phyloP scores from a whole-genome alignment of 2,797 vertebrate species.

The Okamejei kenojei region DNA sequence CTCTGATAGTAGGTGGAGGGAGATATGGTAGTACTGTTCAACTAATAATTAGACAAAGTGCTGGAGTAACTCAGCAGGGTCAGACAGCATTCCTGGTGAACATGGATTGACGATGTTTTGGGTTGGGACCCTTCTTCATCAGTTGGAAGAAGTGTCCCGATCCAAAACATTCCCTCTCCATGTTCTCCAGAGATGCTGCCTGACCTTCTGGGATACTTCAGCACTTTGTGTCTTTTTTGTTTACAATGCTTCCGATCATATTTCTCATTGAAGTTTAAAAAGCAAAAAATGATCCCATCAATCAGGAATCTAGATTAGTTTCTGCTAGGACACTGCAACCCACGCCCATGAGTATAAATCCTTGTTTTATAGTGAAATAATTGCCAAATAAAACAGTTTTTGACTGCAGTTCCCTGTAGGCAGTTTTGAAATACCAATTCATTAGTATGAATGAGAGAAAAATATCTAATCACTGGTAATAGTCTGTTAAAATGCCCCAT shows the following conservation, averaged over 20 bases:
- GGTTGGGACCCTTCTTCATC: no score
- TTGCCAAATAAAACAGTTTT: neutral
- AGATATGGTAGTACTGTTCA: no score
- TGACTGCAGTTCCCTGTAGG: neutral
- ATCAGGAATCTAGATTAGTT: neutral
- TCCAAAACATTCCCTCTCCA: no score
- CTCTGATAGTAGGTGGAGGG: no score
- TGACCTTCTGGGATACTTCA: no score
- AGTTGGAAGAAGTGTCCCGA: no score
- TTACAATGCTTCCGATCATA: neutral
- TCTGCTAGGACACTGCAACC: neutral
- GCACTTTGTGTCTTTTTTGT: no score
- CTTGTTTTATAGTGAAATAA: neutral
- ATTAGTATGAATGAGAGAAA: neutral
- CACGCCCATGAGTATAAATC: neutral
- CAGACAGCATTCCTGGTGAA: no score
- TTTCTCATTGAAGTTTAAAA: neutral
- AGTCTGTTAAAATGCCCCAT: neutral
- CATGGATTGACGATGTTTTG: no score
- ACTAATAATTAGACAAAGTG: no score
- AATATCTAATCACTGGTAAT: neutral
- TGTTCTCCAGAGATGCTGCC: no score
- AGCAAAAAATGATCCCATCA: neutral
- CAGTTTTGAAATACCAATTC: neutral
- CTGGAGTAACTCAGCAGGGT: neutral